Evolutionary conservation across 1,140 invertebrate species (phyloP).

Genomic region (Bombus terrestris): DNA sequence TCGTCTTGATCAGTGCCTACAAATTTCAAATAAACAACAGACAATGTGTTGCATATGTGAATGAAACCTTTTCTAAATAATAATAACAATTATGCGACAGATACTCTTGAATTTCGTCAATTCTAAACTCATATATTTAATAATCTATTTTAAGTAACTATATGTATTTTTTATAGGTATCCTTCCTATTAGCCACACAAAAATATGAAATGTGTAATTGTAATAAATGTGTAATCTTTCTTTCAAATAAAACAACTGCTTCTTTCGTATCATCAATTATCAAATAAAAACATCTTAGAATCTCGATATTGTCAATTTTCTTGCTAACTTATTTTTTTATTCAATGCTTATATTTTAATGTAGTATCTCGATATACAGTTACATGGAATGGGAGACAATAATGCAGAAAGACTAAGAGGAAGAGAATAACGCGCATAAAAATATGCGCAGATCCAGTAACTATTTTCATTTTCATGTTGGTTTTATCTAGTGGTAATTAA

Average conservation of each 20-base stretch:
- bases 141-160: slow-evolving; percentile 5
- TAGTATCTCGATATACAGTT: slow-evolving; percentile 1
- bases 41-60: background rate
- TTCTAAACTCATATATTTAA: slow-evolving; percentile 21
- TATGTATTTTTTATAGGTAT: slow-evolving; percentile 5
- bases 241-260: background rate
- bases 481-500: slow-evolving; percentile 43
- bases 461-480: slow-evolving; percentile 1
- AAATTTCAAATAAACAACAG: slow-evolving; percentile 9
- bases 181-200: slow-evolving; percentile 19
- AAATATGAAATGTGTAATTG: slow-evolving; percentile 16
- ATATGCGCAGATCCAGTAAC: background rate
- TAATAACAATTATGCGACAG: slow-evolving; percentile 34
- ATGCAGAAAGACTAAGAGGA: slow-evolving; percentile 58
- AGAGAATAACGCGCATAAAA: slow-evolving; percentile 44
- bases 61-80: background rate
- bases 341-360: slow-evolving; percentile 24
- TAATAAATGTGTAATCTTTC: background rate
- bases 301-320: slow-evolving; percentile 39
- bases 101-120: slow-evolving; percentile 23
- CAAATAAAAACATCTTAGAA: slow-evolving; percentile 32
- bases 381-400: slow-evolving; percentile 28
- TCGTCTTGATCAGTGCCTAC: slow-evolving; percentile 55
- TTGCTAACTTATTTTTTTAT: slow-evolving; percentile 30
- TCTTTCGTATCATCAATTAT: background rate